A percentile compares a stretch with the other conserved stretches of the same genome.
Conservation (phyloP, 2,888 invertebrate genomes). For the Linyphia triangularis region DNA sequence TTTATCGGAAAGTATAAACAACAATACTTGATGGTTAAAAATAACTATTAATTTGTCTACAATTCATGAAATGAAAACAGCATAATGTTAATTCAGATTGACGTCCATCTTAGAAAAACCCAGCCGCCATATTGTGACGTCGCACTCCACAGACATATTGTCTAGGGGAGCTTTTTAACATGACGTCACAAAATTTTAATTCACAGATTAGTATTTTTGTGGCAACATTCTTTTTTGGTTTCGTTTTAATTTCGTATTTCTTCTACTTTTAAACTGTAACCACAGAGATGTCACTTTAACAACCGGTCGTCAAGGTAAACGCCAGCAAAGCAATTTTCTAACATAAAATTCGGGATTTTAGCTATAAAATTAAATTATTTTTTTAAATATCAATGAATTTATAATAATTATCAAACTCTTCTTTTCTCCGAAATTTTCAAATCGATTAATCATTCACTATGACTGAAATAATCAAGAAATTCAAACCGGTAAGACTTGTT, state of each 20-base stretch:
- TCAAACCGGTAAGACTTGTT: conserved; percentile 61
- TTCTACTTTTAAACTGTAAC: conserved; percentile 33
- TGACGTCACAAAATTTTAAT: too few relatives aligned
- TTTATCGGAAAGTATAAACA: not conserved
- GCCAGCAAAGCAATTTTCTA: conserved; percentile 55
- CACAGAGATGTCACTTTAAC: conserved; percentile 49
- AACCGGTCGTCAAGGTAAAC: conserved; percentile 59
- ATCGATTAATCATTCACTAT: conserved; percentile 1
- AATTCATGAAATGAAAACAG: too few relatives aligned
- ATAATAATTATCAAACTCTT: not conserved
- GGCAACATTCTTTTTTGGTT: too few relatives aligned
- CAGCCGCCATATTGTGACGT: too few relatives aligned
- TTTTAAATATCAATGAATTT: conserved; percentile 2
- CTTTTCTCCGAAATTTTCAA: not conserved
- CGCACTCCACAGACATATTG: too few relatives aligned
- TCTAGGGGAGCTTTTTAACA: too few relatives aligned
- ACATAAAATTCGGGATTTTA: not conserved
- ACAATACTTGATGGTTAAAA: too few relatives aligned
- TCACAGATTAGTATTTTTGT: too few relatives aligned
- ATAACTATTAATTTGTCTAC: too few relatives aligned
- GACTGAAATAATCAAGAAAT: conserved; percentile 72
- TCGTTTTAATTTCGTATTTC: conserved; percentile 27
- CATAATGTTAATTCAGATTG: too few relatives aligned
- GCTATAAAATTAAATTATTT: conserved; percentile 1
- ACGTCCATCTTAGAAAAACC: too few relatives aligned